phyloP scores from a whole-genome alignment of 2,113 vertebrate species.

The Crotalus horridus region DNA sequence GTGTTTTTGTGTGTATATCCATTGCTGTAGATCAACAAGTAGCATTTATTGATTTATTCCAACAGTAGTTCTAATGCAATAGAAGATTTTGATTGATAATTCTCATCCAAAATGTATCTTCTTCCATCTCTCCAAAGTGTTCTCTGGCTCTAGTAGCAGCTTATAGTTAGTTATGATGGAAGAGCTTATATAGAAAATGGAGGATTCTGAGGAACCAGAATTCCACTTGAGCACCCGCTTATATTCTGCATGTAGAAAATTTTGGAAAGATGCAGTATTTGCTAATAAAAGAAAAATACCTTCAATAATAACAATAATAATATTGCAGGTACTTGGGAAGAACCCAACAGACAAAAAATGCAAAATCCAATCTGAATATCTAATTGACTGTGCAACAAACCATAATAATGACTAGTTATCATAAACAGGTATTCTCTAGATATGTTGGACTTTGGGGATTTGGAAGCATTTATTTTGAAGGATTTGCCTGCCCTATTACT shows the following conservation, averaged over 20 bases:
- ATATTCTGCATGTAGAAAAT: background rate
- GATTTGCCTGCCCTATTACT: background rate
- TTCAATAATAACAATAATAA: background rate
- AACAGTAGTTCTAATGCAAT: constrained; percentile 45
- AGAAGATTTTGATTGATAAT: constrained; percentile 57
- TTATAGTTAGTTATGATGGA: constrained; percentile 29
- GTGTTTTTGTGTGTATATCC: background rate
- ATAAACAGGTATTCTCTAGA: background rate
- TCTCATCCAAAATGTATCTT: constrained; percentile 49
- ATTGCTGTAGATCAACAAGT: constrained; percentile 40
- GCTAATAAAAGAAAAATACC: background rate
- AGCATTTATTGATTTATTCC: constrained; percentile 48
- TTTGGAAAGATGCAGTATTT: background rate
- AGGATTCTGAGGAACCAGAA: constrained; percentile 32
- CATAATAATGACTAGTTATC: background rate
- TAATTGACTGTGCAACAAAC: no score
- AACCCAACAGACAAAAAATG: no score
- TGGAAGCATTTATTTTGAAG: background rate
- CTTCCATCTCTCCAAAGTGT: constrained; percentile 18
- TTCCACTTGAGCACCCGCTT: constrained; percentile 2
- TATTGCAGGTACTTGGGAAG: no score
- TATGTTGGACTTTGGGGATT: background rate
- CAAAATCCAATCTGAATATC: no score
- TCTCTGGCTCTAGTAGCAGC: background rate
- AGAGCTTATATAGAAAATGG: constrained; percentile 1